Conservation (phyloP, 2,888 invertebrate genomes). For the Dexiosoma caninum region DNA sequence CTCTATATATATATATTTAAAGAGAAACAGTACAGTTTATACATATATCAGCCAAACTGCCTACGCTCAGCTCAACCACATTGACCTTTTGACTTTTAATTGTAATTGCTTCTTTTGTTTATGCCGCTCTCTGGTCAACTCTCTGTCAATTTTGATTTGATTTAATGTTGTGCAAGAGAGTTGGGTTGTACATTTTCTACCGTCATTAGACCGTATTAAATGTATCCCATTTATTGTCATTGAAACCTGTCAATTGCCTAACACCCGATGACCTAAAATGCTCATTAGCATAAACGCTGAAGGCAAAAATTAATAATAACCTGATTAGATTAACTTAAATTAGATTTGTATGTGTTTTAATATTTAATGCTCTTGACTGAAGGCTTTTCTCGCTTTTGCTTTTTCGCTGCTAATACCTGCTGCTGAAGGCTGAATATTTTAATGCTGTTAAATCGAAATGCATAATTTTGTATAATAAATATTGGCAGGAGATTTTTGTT, state of each 20-base stretch:
- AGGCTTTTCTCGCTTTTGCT: not conserved
- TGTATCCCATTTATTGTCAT: not conserved
- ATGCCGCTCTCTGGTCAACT: no score
- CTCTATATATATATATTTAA: no score
- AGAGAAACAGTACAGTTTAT: no score
- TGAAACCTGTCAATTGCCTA: not conserved
- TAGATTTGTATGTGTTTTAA: not conserved
- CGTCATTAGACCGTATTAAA: no score
- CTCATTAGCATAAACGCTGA: not conserved
- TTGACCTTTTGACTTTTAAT: no score
- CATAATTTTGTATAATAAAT: constrained; percentile 42
- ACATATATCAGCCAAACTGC: no score
- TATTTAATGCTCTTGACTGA: not conserved
- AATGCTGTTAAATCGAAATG: not conserved
- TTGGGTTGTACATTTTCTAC: no score
- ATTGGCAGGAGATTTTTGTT: constrained; percentile 37
- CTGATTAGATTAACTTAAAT: constrained; percentile 12
- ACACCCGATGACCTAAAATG: not conserved
- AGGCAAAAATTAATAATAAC: not conserved
- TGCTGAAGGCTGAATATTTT: no score
- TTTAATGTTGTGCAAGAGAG: no score
- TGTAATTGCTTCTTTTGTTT: no score
- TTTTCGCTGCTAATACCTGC: not conserved
- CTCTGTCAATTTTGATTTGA: no score
- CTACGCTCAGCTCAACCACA: no score